Base-by-base conservation (phyloP, 2,797 vertebrate species). In the Trichosurus vulpecula region DNA sequence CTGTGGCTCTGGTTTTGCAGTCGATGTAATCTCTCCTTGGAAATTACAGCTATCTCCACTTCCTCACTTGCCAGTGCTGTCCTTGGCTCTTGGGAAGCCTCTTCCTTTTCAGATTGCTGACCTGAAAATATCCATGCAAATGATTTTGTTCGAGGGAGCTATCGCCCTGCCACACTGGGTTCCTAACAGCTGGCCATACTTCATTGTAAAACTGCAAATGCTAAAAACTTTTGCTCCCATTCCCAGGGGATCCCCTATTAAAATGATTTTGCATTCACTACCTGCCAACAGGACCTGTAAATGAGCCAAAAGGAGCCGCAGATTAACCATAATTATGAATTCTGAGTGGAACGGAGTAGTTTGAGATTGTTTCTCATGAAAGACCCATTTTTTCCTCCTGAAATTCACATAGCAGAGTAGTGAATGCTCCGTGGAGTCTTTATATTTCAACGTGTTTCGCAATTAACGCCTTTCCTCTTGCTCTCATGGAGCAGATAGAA, bases 291-390 rank as follows among this genome's bases (percentile, higher is more conserved):
- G 91, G 95, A 95, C 96, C 98, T 98, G 98, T 97, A 98, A 98
- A 95, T 54, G 96, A 98, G 99, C 98, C 98, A 99, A 97, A 97
- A 97, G 98, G 98, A 98, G 98, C 97, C 92, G 97, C 98, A 98
- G 98, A 98, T 99, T 98, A 99, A 97, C 97, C 98, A 98, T 98
- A 99, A 99, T 98, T 98, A 98, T 98, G 98, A 98, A 98, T 99
- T 98, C 98, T 97, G 98, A 98, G 98, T 98, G 97, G 98, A 98
- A 97, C 57, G 93, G 97, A 98, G 92, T 95, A 97, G 97, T 97
- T 97, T 96, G 97, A 98, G 98, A 98, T 97, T 98, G 97, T 98
- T 98, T 98, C 98, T 98, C 98, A 95, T 98, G 97, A 96, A 98
- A 98, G 98, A 95, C 96, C 93, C 94, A 90, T 98, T 98, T 96